A percentile compares a stretch with the other conserved stretches of the same genome.
Conservation (phyloP, 2,797 vertebrate species). For the Spondyliosoma cantharus region DNA sequence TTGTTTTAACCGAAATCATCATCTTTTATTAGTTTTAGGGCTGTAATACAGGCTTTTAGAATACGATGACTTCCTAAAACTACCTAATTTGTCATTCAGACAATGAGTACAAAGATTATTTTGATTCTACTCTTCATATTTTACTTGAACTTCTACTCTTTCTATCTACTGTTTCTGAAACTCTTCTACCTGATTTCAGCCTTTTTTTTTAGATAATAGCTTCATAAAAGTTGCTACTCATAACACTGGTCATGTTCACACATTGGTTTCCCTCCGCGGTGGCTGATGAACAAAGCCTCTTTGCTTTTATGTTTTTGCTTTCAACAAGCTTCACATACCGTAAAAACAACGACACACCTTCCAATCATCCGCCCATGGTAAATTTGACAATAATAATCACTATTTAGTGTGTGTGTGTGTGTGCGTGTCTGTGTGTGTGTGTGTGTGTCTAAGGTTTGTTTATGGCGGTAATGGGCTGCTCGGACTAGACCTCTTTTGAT, state of each 20-base stretch:
- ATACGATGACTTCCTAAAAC: too few species aligned
- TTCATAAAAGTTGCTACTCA: too few species aligned
- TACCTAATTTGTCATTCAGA: too few species aligned
- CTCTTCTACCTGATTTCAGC: neutral
- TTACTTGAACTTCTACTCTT: neutral
- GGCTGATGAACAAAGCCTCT: neutral
- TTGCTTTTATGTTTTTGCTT: neutral
- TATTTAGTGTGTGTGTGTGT: neutral
- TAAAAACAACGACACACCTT: neutral
- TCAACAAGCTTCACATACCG: neutral
- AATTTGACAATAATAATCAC: neutral
- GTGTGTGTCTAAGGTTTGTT: constrained; percentile 50
- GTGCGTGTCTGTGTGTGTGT: neutral
- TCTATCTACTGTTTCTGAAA: neutral
- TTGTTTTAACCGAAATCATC: neutral
- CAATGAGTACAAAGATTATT: too few species aligned
- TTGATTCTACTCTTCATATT: too few species aligned
- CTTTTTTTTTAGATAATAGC: neutral
- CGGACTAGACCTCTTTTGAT: constrained; percentile 68
- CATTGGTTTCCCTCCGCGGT: neutral
- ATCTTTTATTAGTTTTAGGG: neutral
- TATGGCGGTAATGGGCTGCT: constrained; percentile 60
- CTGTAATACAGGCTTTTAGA: too few species aligned
- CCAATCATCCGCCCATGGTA: neutral
- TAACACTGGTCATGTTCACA: too few species aligned